Conservation (phyloP, 2,113 vertebrate genomes). For the Merops nubicus region DNA sequence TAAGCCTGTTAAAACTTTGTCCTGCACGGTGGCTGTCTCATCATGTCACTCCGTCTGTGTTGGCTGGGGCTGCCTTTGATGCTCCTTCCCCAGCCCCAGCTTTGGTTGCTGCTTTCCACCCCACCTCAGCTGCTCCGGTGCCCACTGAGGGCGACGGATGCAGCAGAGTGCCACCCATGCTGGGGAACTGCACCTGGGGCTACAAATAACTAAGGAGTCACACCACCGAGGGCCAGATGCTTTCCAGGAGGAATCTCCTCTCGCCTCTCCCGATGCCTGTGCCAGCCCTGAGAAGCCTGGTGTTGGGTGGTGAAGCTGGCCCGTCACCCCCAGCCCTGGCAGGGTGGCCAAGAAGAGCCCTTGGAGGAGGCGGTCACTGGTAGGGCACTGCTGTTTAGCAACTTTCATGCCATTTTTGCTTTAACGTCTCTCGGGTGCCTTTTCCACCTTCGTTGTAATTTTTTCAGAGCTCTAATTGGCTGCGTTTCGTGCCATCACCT, state of each 20-base stretch:
- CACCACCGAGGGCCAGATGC: background rate
- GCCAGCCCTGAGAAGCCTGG: accelerated
- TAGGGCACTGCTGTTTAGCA: background rate
- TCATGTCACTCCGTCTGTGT: conserved; percentile 16
- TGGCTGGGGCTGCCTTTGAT: background rate
- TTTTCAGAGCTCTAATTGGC: conserved; percentile 14
- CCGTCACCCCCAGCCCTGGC: background rate
- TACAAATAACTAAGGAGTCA: background rate
- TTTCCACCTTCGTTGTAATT: background rate
- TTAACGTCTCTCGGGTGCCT: background rate
- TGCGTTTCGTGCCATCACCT: background rate
- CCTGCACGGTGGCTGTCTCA: conserved; percentile 14
- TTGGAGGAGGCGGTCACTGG: background rate
- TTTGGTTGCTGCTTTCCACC: background rate
- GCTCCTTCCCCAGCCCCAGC: background rate
- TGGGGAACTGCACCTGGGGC: accelerated
- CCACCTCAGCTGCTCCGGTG: accelerated
- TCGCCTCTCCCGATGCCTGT: accelerated
- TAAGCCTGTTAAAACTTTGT: conserved; percentile 65
- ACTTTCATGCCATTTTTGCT: background rate
- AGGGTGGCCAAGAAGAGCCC: background rate
- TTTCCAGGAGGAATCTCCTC: background rate
- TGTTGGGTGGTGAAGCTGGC: background rate
- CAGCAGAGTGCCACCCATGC: background rate
- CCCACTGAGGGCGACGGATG: background rate